Evolutionary conservation across 1,140 invertebrate species (phyloP).

Genomic region (Temnothorax longispinosus): DNA sequence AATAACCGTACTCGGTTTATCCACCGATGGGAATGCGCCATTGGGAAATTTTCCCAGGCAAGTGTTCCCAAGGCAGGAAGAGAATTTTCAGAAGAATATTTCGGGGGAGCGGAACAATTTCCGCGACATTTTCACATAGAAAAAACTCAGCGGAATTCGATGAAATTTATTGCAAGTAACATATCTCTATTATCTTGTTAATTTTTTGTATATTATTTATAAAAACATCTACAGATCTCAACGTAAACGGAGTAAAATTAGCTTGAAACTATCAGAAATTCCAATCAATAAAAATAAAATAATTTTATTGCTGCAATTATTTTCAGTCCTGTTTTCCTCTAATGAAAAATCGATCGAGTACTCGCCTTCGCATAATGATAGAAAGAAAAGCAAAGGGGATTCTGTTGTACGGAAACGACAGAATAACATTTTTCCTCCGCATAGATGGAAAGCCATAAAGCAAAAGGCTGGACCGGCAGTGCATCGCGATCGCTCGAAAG

Average conservation of each 20-base stretch:
- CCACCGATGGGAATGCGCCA: conserved; percentile 49
- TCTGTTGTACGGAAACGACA: conserved; percentile 12
- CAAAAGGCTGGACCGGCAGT: background rate
- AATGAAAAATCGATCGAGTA: background rate
- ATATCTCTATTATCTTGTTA: background rate
- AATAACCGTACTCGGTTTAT: conserved; percentile 56
- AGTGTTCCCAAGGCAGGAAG: conserved; percentile 12
- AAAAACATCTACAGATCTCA: background rate
- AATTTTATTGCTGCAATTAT: background rate
- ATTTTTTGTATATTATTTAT: background rate
- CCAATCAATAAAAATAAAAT: background rate
- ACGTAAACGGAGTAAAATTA: background rate
- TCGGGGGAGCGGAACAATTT: conserved; percentile 4
- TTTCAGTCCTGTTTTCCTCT: background rate
- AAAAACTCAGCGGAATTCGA: conserved; percentile 15
- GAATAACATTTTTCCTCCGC: conserved; percentile 21
- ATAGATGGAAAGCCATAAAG: background rate
- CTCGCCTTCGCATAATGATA: background rate
- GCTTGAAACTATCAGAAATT: background rate
- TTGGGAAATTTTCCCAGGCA: conserved; percentile 57
- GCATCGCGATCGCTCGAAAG: conserved; percentile 34
- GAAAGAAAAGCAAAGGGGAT: background rate
- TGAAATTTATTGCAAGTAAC: background rate
- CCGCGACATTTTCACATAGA: background rate
- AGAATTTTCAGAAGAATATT: conserved; percentile 6